These are phyloP conservation scores for Antrozous pallidus DNA, from an alignment of 2,797 vertebrate species.

Conservation along the genomic window DNA sequence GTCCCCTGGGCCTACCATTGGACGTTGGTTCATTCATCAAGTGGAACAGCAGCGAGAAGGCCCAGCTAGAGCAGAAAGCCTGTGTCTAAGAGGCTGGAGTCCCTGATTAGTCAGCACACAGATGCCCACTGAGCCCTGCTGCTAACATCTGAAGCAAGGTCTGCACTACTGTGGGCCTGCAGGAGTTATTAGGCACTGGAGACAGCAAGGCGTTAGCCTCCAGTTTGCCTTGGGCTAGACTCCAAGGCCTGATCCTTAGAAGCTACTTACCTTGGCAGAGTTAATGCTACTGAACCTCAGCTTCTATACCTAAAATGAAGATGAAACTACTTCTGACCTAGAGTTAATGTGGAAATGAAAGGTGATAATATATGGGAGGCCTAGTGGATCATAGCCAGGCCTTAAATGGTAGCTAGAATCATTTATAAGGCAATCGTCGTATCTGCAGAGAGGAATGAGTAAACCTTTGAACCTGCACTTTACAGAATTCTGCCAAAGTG, in stretches of 20 bases:
- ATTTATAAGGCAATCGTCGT: not conserved
- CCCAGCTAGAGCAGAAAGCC: not conserved
- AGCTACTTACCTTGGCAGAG: not conserved
- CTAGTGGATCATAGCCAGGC: not conserved
- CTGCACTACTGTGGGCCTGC: not conserved
- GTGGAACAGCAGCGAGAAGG: not conserved
- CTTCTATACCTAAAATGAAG: not conserved
- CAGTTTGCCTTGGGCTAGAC: not conserved
- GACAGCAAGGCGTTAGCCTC: not conserved
- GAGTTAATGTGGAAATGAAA: not conserved
- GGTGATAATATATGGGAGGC: not conserved
- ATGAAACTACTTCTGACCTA: not conserved
- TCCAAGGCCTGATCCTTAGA: not conserved
- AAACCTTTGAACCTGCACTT: not conserved
- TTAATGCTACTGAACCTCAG: not conserved
- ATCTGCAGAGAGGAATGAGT: not conserved
- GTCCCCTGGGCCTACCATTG: not conserved
- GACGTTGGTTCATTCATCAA: not conserved
- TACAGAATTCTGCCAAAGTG: not conserved
- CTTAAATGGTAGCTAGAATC: not conserved
- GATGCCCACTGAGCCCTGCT: not conserved
- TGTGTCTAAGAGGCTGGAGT: not conserved
- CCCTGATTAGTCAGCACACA: not conserved
- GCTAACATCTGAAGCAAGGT: not conserved
- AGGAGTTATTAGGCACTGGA: rapidly evolving